Evolutionary conservation across 2,797 vertebrate genomes (phyloP).

Genomic region (Poeciliopsis turneri): DNA sequence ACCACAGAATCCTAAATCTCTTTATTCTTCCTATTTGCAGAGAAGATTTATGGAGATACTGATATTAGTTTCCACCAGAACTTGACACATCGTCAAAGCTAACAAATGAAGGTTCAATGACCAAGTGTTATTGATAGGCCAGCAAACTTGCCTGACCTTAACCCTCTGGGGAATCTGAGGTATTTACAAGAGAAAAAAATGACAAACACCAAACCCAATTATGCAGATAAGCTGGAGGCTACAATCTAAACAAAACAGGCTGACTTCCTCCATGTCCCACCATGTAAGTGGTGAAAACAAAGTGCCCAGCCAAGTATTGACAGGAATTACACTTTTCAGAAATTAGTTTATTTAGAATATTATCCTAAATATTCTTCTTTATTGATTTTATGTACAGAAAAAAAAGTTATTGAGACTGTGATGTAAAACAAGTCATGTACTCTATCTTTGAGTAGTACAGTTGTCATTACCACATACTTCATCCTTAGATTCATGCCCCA

Average conservation of each 20-base stretch:
- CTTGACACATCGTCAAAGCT: not conserved
- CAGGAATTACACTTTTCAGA: too few species aligned
- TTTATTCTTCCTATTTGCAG: not conserved
- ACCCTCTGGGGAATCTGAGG: not conserved
- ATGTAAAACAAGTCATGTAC: not conserved
- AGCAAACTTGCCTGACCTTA: not conserved
- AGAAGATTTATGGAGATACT: not conserved
- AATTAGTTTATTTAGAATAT: too few species aligned
- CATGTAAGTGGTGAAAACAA: not conserved
- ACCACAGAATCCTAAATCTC: not conserved
- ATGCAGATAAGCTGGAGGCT: not conserved
- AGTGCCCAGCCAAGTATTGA: not conserved
- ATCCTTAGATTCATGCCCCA: too few species aligned
- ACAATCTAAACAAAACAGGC: not conserved
- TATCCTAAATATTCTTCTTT: not conserved
- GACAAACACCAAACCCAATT: not conserved
- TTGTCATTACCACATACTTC: too few species aligned
- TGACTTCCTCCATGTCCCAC: not conserved
- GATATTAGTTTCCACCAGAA: not conserved
- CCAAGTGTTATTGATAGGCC: not conserved
- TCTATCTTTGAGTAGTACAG: not conserved
- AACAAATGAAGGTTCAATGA: not conserved
- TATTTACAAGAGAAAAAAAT: not conserved
- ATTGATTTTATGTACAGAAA: not conserved
- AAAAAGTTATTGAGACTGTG: not conserved